These are phyloP conservation scores for Tachysurus vachellii DNA, from an alignment of 2,113 vertebrate genomes.

Conservation along the genomic window DNA sequence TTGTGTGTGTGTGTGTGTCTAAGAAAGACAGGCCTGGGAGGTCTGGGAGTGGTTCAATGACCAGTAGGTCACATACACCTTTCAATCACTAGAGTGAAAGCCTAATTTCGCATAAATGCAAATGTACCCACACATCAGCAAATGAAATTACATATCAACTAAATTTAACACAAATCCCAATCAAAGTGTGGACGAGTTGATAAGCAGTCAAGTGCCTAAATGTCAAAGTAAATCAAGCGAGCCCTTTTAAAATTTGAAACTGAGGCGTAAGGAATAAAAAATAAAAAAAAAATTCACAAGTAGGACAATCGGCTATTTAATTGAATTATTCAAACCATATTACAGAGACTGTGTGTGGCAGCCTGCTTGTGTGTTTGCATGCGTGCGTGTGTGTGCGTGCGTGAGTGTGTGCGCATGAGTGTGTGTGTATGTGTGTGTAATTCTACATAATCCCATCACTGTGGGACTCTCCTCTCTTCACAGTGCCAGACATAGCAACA, in stretches of 20 bases:
- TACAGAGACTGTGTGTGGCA: slow-evolving; percentile 31
- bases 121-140: background rate
- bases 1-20: slow-evolving; percentile 24
- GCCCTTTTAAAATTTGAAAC: background rate
- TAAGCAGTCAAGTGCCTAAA: background rate
- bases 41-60: slow-evolving; percentile 65
- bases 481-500: slow-evolving; percentile 69
- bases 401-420: slow-evolving; percentile 43
- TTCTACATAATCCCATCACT: slow-evolving; percentile 69
- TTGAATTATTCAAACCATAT: slow-evolving; percentile 30
- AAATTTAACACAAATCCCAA: slow-evolving; percentile 46
- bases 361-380: slow-evolving; percentile 40
- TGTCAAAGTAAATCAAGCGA: slow-evolving; percentile 1
- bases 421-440: slow-evolving; percentile 59
- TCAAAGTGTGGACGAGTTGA: slow-evolving; percentile 52
- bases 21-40: slow-evolving; percentile 57
- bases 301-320: slow-evolving; percentile 15
- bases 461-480: slow-evolving; percentile 65
- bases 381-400: slow-evolving; percentile 48
- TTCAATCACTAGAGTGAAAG: slow-evolving; percentile 62
- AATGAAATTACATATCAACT: slow-evolving; percentile 47
- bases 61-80: slow-evolving; percentile 69
- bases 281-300: background rate
- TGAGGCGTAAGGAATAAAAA: background rate
- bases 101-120: background rate